Evolutionary conservation across 2,888 invertebrate species (phyloP), one percentile per base, ranked within the genome.

Genomic region (Sialis lutaria): DNA sequence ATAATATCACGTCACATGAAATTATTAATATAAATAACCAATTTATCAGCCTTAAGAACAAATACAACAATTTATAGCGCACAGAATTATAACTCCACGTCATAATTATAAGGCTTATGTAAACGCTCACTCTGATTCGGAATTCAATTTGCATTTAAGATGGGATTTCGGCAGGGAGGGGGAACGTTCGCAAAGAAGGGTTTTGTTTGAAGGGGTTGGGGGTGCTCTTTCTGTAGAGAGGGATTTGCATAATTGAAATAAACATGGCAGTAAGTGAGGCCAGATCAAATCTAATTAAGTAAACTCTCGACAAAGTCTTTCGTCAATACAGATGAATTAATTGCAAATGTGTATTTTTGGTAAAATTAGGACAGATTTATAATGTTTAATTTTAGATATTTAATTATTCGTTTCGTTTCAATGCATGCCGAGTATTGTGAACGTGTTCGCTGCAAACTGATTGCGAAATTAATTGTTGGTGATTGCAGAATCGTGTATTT

Each of bases 161-260:
- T 60, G 56, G 58, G 54, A 51, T 55, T 51, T 51, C 48, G 54
- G 52, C n/a, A 37, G 37, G 37, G n/a, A 10, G 10, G 37, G 51
- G 51, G 50, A 52, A 50, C 49, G 51, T 35, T 40, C 10, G 49
- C 52, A 53, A 50, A 54, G 54, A 54, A 54, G 49, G 53, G 54
- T 54, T 55, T 46, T 10, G 10, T 10, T 10, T 13, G 32, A 22
- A 37, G 31, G 37, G 37, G 10, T 10, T 8, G n/a, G 45, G 33
- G 33, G 31, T 30, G 40, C 8, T 22, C 33, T 12, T 13, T 40
- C 33, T 53, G 55, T 55, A 57, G 57, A 55, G 52, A 54, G 54
- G 57, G 59, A 58, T 58, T 58, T 58, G 55, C 58, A 57, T 60
- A 60, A 59, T 59, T 59, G 58, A 60, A 60, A 61, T 61, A 62